A percentile compares a stretch with the other conserved stretches of the same genome.
These are phyloP conservation scores for Lissocephala sabroskyi DNA, from an alignment of 2,888 invertebrate genomes.

Conservation along the genomic window DNA sequence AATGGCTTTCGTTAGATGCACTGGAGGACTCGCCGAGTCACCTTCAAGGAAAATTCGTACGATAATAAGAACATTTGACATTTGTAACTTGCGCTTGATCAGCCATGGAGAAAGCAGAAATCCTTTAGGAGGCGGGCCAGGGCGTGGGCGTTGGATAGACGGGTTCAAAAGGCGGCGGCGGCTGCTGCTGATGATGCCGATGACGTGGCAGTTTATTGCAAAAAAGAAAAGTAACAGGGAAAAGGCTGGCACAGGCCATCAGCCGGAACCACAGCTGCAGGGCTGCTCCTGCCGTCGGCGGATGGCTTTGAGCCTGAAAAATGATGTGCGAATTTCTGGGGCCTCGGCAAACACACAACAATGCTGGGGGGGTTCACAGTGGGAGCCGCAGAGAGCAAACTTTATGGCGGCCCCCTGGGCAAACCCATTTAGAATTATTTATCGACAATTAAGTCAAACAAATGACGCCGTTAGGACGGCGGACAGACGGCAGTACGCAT, in stretches of 20 bases:
- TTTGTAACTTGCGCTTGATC: constrained; percentile 64
- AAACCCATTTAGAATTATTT: constrained; percentile 39
- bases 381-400: too few relatives aligned
- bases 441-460: constrained; percentile 55
- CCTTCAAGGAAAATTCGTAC: constrained; percentile 31
- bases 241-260: constrained; percentile 2
- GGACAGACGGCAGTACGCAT: constrained; percentile 36
- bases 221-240: neutral
- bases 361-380: too few relatives aligned
- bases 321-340: constrained; percentile 56
- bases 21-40: neutral
- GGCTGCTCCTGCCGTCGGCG: constrained; percentile 26
- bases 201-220: constrained; percentile 17
- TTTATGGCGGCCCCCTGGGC: too few relatives aligned
- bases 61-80: constrained; percentile 56
- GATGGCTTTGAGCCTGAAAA: constrained; percentile 43
- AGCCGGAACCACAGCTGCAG: constrained; percentile 47
- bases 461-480: constrained; percentile 40
- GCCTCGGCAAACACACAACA: neutral
- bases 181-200: constrained; percentile 13
- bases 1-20: too few relatives aligned
- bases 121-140: constrained; percentile 20
- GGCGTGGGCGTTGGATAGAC: neutral
- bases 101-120: constrained; percentile 49
- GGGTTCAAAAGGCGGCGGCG: neutral